A percentile compares a stretch with the other conserved stretches of the same genome.
These are phyloP conservation scores for Tridacna gigas DNA, from an alignment of 2,888 invertebrate genomes.

Conservation along the genomic window DNA sequence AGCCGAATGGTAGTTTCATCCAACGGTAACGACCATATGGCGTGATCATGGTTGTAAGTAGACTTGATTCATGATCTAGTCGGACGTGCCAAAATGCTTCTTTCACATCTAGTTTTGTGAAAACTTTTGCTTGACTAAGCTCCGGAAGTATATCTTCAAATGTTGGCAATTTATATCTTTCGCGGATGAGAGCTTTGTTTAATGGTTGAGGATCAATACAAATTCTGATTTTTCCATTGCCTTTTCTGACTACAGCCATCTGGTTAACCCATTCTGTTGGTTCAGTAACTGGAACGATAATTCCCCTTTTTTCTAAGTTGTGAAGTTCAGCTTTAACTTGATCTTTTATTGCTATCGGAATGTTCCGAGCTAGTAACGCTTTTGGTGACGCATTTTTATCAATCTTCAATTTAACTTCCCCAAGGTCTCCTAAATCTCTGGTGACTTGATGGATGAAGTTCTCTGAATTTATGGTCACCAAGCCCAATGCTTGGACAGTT, in stretches of 20 bases:
- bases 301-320: conserved; percentile 25
- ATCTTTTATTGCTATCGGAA: conserved; percentile 35
- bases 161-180: conserved; percentile 57
- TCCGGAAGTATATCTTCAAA: conserved; percentile 68
- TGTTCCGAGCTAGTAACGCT: conserved; percentile 38
- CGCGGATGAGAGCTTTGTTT: conserved; percentile 49
- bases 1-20: conserved; percentile 53
- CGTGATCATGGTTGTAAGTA: conserved; percentile 68
- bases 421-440: conserved; percentile 27
- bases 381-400: conserved; percentile 20
- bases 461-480: conserved; percentile 36
- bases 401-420: conserved; percentile 33
- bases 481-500: conserved; percentile 29
- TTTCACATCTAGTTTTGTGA: conserved; percentile 66
- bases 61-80: conserved; percentile 57
- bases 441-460: conserved; percentile 36
- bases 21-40: conserved; percentile 67
- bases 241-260: conserved; percentile 43
- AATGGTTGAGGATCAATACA: conserved; percentile 63
- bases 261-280: conserved; percentile 57
- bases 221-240: conserved; percentile 45
- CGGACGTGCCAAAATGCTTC: conserved; percentile 64
- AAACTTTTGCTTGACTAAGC: conserved; percentile 58
- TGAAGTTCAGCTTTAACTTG: conserved; percentile 33
- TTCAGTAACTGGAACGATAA: conserved; percentile 33